Evolutionary conservation across 1,140 invertebrate species (phyloP).

Genomic region (Pseudomyrmex concolor): DNA sequence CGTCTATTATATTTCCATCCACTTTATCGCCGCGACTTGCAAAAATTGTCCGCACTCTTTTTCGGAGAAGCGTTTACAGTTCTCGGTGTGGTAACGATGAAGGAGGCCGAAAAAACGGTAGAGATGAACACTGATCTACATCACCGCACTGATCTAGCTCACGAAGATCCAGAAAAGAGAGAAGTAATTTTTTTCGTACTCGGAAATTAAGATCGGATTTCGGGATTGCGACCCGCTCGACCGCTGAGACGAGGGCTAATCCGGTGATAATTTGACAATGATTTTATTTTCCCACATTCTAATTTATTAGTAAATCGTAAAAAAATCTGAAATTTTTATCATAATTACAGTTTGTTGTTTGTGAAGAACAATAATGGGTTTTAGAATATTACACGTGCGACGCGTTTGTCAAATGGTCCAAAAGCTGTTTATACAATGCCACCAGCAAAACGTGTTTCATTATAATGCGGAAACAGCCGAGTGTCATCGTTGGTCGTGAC

Average conservation of each 20-base stretch:
- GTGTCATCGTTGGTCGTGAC: slow-evolving; percentile 15
- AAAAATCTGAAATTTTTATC: background rate
- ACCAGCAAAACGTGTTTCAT: slow-evolving; percentile 9
- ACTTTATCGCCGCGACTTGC: slow-evolving; percentile 64
- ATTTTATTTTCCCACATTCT: background rate
- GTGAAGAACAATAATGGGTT: background rate
- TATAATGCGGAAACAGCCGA: slow-evolving; percentile 25
- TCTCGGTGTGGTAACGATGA: slow-evolving; percentile 59
- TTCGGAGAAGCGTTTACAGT: slow-evolving; percentile 49
- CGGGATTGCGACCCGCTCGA: slow-evolving; percentile 30
- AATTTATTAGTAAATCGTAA: background rate
- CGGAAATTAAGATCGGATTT: slow-evolving; percentile 63
- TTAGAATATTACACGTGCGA: background rate
- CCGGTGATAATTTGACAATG: slow-evolving; percentile 57
- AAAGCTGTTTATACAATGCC: background rate
- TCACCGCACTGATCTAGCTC: background rate
- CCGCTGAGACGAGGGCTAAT: slow-evolving; percentile 64
- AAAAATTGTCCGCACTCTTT: slow-evolving; percentile 29
- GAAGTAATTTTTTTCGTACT: slow-evolving; percentile 56
- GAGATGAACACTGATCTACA: slow-evolving; percentile 4
- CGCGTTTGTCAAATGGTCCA: slow-evolving; percentile 1
- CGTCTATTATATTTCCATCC: slow-evolving; percentile 55
- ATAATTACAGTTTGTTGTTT: background rate
- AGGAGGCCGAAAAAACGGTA: slow-evolving; percentile 14
- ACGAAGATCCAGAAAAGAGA: background rate